Base-by-base conservation (phyloP, 2,888 invertebrate species). In the Lamellibrachia columna region DNA sequence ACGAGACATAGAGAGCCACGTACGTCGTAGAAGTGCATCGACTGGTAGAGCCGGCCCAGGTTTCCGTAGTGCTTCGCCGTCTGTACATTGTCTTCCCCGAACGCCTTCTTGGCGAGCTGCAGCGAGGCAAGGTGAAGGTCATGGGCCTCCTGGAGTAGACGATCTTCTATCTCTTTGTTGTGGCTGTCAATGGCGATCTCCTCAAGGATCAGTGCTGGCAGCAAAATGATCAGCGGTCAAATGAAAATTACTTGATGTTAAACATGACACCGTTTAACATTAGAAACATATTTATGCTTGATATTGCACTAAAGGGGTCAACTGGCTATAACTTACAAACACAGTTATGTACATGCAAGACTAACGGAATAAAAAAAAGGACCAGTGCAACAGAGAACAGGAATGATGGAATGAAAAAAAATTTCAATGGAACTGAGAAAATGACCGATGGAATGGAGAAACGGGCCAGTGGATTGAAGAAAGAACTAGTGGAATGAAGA, bases 41-140 rank as follows among this genome's bases (percentile, higher is more conserved):
- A 98, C 97, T 99, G 99, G 97, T 99, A 99, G 22, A 99, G 97
- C 22, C 99, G 97, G 93, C 99, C 99, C 92, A 99, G 97, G 97
- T 99, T 99, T 15, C 99, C 99, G 97, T 99, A 99, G 96, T 99
- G 98, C 96, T 99, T 99, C 92, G 99, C 99, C 0, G 99, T 99
- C 97, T 99, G 98, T 90, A 99, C 98, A 97, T 99, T 99, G 96
- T 98, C 98, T 97, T 99, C 98, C 0, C 99, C 99, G 96, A 99
- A 99, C 0, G 98, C 98, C 96, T 98, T 97, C 96, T 98, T 97
- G 22, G 98, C 98, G 90, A 98, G 97, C 92, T 97, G 97, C 92
- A 99, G 97, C 6, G 99, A 98, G 92, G 98, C 98, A 95, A 98
- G 97, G 97, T 99, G 99, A 75, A 99, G 97, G 90, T 97, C 97